Evolutionary conservation across 2,888 invertebrate genomes (phyloP), one percentile per base, ranked within the genome.

Genomic region (Calliphora vomitoria): DNA sequence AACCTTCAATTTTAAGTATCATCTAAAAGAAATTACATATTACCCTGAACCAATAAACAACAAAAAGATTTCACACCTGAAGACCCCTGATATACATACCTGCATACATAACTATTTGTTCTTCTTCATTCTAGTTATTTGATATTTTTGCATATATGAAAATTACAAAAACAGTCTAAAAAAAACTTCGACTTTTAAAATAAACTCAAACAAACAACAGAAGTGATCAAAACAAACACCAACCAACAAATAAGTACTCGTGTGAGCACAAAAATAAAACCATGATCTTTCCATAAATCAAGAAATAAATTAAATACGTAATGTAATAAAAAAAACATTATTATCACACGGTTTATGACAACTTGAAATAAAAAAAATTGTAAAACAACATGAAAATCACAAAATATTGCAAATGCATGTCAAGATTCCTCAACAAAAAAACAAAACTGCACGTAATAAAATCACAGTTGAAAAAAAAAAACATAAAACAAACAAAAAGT

Each of bases 261-360:
- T 15, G 25, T 18, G 25, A 35, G 6, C 5, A 62, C 11, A 15
- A 38, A 38, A 50, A 35, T 13, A 50, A 76, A 83, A 62, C 83
- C 71, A 78, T 78, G 83, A 83, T 78, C 83, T 83, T 83, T 83
- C 64, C 71, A 83, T 64, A 31, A 50, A 44, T 55, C 38, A 76
- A 79, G 35, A 44, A 55, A 79, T 53, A 50, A 66, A 53, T 38
- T 71, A 50, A 60, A 80, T 20, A 11, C 35, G 15, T 13, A n/a
- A 25, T 20, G 8, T 64, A 72, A 55, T 38, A 35, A n/a, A 25
- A 66, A 82, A 55, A 47, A 8, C 20, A 66, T 25, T 20, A 60
- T 60, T 60, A 60, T 60, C 60, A 82, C 82, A 82, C 74, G 44
- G 35, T 35, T 55, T 74, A 55, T 82, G 72, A 66, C 72, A 75